Evolutionary conservation across 2,797 vertebrate species (phyloP).

Genomic region (Yasuhikotakia modesta): DNA sequence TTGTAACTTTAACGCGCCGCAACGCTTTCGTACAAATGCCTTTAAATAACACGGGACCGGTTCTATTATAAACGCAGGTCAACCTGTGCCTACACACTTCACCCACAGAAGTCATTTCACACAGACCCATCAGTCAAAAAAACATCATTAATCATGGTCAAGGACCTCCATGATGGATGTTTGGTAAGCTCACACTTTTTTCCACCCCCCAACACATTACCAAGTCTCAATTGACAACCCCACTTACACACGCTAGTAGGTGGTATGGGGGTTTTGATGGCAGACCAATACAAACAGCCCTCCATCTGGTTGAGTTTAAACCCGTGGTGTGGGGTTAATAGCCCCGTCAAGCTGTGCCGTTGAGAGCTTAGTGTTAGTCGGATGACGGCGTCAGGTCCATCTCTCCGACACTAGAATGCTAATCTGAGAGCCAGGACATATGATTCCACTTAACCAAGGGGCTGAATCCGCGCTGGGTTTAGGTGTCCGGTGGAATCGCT

Average conservation of each 20-base stretch:
- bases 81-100: neutral
- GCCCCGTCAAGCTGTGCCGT: slow-evolving; percentile 55
- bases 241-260: slow-evolving; percentile 45
- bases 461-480: neutral
- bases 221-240: slow-evolving; percentile 52
- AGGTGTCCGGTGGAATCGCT: slow-evolving; percentile 15
- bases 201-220: slow-evolving; percentile 48
- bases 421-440: slow-evolving; percentile 47
- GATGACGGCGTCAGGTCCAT: slow-evolving; percentile 49
- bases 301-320: slow-evolving; percentile 66
- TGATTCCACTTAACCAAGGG: slow-evolving; percentile 54
- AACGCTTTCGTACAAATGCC: slow-evolving; percentile 6
- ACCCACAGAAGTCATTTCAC: slow-evolving; percentile 33
- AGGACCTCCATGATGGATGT: slow-evolving; percentile 56
- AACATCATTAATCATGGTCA: slow-evolving; percentile 63
- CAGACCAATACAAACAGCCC: slow-evolving; percentile 53
- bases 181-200: slow-evolving; percentile 52
- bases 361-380: slow-evolving; percentile 56
- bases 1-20: neutral
- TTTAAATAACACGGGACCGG: slow-evolving; percentile 15
- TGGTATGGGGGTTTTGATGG: slow-evolving; percentile 41
- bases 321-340: slow-evolving; percentile 56
- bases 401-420: slow-evolving; percentile 56
- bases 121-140: slow-evolving; percentile 55
- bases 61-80: neutral